phyloP scores from a whole-genome alignment of 2,888 invertebrate genomes.

The Ellobium chinense region DNA sequence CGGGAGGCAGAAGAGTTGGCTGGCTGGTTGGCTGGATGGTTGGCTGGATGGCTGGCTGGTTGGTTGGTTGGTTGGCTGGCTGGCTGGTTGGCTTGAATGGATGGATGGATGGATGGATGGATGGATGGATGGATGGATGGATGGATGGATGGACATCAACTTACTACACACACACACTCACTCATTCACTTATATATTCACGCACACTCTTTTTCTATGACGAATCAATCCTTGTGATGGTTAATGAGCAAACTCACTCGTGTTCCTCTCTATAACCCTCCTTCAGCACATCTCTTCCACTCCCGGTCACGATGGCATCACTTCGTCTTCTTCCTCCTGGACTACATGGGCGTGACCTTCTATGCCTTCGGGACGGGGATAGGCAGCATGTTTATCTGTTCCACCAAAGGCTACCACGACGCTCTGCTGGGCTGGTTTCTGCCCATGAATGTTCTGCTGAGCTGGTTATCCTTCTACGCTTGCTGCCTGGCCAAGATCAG shows the following conservation, averaged over 20 bases:
- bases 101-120: neutral
- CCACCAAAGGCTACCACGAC: constrained; percentile 49
- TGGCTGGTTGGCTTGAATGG: no score
- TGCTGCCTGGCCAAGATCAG: constrained; percentile 56
- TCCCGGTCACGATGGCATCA: constrained; percentile 62
- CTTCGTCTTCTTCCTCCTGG: constrained; percentile 63
- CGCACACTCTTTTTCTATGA: no score
- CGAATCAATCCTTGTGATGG: no score
- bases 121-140: neutral
- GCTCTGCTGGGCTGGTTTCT: constrained; percentile 47
- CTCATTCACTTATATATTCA: no score
- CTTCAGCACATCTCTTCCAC: constrained; percentile 63
- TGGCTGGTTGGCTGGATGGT: no score
- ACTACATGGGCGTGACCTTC: constrained; percentile 67
- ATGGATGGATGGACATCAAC: neutral
- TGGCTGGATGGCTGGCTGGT: no score
- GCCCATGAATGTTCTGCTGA: constrained; percentile 55
- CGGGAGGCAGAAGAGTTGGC: no score
- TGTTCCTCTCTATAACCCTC: neutral
- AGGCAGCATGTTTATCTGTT: constrained; percentile 58
- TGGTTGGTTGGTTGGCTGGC: no score
- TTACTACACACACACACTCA: no score
- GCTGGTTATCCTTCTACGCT: constrained; percentile 55
- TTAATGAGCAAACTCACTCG: no score
- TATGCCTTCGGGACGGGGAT: constrained; percentile 59